These are phyloP conservation scores for Lethocerus indicus DNA, from an alignment of 1,140 invertebrate genomes.

Conservation along the genomic window DNA sequence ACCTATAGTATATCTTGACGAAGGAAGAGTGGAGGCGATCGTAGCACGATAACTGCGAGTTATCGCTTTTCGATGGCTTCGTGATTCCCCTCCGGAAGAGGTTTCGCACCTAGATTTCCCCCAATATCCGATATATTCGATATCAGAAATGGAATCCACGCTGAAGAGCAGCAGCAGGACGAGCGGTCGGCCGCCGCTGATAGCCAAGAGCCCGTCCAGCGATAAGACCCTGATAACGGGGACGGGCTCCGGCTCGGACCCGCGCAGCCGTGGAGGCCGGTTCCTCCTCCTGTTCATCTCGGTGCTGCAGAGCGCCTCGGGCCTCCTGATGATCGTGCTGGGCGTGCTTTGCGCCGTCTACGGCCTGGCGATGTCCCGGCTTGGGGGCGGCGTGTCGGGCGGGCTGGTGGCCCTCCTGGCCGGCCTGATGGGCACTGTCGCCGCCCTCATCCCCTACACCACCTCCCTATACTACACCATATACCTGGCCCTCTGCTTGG, in stretches of 20 bases:
- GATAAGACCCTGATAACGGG: conserved; percentile 4
- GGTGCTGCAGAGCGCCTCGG: conserved; percentile 31
- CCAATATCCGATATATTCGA: too few species aligned
- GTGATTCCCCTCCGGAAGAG: too few species aligned
- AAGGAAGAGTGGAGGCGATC: too few species aligned
- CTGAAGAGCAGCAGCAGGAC: not conserved
- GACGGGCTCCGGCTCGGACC: conserved; percentile 3
- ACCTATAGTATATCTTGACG: too few species aligned
- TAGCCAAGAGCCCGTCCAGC: conserved; percentile 11
- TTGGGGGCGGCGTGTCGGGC: conserved; percentile 39
- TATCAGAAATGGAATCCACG: too few species aligned
- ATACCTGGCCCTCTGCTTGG: conserved; percentile 34
- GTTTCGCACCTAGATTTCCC: too few species aligned
- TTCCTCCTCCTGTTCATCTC: conserved; percentile 30
- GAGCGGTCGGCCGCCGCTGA: conserved; percentile 4
- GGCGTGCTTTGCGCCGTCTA: conserved; percentile 36
- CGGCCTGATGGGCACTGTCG: conserved; percentile 34
- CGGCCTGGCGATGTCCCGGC: conserved; percentile 33
- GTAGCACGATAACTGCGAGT: too few species aligned
- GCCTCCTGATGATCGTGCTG: conserved; percentile 34
- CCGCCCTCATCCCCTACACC: conserved; percentile 22
- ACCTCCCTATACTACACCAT: conserved; percentile 26
- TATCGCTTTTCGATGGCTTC: too few species aligned
- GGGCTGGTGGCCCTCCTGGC: conserved; percentile 35
- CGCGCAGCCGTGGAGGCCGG: not conserved